These are phyloP conservation scores for Anguilla japonica DNA, from an alignment of 2,113 vertebrate genomes.

Conservation along the genomic window DNA sequence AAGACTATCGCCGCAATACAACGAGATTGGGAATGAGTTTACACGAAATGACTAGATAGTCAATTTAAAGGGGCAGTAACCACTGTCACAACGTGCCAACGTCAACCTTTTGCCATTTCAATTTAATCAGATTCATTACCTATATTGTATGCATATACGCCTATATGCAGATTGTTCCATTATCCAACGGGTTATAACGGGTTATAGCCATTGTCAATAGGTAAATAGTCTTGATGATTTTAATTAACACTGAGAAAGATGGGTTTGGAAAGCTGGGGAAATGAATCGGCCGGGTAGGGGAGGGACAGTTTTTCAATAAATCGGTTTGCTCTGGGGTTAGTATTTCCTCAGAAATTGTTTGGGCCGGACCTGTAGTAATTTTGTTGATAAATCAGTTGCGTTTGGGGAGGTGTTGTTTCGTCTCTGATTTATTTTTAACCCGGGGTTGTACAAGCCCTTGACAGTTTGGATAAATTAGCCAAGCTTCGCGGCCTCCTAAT, in stretches of 20 bases:
- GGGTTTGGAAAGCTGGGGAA: constrained; percentile 62
- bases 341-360: constrained; percentile 73
- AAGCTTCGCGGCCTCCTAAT: constrained; percentile 88
- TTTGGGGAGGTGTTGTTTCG: constrained; percentile 78
- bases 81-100: neutral
- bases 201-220: constrained; percentile 68
- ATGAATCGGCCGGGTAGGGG: constrained; percentile 23
- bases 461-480: constrained; percentile 97
- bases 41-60: neutral
- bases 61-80: neutral
- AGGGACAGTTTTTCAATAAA: constrained; percentile 71
- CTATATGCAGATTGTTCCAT: constrained; percentile 65
- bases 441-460: constrained; percentile 90
- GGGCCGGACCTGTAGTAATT: constrained; percentile 81
- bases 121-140: neutral
- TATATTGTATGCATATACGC: neutral
- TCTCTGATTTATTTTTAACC: constrained; percentile 95
- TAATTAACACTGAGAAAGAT: constrained; percentile 72
- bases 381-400: constrained; percentile 90
- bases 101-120: neutral
- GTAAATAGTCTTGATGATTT: constrained; percentile 67
- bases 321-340: constrained; percentile 77
- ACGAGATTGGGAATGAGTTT: neutral
- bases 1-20: neutral
- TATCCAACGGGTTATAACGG: constrained; percentile 62